Conservation (phyloP, 2,888 invertebrate genomes). For the Synanthedon vespiformis region DNA sequence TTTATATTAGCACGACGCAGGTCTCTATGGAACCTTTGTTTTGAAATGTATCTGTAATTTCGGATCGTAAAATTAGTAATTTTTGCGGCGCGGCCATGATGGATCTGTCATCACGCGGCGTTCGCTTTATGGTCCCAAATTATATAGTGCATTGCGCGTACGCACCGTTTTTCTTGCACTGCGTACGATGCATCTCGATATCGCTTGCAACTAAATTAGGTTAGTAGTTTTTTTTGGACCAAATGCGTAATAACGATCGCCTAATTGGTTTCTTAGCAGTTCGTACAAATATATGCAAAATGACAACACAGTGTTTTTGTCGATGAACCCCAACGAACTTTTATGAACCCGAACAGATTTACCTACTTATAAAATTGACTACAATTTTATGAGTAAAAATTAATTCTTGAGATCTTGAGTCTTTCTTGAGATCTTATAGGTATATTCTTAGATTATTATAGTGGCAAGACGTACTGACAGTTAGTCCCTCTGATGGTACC, state of each 20-base stretch:
- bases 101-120: conserved; percentile 42
- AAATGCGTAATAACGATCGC: neutral
- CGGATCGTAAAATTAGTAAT: conserved; percentile 35
- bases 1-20: neutral
- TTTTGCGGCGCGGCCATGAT: conserved; percentile 21
- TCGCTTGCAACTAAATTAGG: neutral
- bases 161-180: conserved; percentile 26
- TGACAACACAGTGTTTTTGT: too few species aligned
- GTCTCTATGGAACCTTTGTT: neutral
- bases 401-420: too few species aligned
- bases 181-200: conserved; percentile 6
- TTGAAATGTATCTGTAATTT: conserved; percentile 23
- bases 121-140: conserved; percentile 39
- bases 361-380: too few species aligned
- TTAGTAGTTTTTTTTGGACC: neutral
- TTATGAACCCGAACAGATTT: too few species aligned
- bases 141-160: conserved; percentile 20
- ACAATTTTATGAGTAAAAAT: too few species aligned
- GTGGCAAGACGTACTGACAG: too few species aligned
- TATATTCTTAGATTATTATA: too few species aligned
- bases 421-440: too few species aligned
- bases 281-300: too few species aligned
- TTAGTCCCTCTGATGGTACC: too few species aligned
- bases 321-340: too few species aligned
- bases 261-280: neutral